These are phyloP conservation scores for Platypus cylindrus DNA, from an alignment of 2,888 invertebrate species.

Conservation along the genomic window DNA sequence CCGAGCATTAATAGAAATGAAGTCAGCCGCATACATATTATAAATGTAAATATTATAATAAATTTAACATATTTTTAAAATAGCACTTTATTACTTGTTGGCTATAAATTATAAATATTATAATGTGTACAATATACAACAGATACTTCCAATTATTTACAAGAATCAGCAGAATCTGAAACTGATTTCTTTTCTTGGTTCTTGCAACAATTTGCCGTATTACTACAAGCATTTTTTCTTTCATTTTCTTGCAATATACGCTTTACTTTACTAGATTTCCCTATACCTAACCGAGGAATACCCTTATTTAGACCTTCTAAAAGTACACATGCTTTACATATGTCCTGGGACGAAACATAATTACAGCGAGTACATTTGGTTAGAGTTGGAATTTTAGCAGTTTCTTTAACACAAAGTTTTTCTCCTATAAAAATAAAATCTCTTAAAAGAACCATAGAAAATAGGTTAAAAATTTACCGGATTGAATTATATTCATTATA, in stretches of 20 bases:
- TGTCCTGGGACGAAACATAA: constrained; percentile 80
- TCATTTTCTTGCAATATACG: constrained; percentile 47
- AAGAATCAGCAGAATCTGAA: too few species aligned
- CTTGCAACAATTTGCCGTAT: constrained; percentile 5
- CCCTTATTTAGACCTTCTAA: constrained; percentile 93
- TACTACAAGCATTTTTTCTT: constrained; percentile 19
- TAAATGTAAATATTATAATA: constrained; percentile 33
- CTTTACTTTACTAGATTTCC: constrained; percentile 72
- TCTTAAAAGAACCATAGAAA: background rate
- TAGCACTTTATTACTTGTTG: background rate
- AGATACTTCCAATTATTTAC: too few species aligned
- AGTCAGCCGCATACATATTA: constrained; percentile 64
- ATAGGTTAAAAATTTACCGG: constrained; percentile 41
- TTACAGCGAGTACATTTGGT: constrained; percentile 76
- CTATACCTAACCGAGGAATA: constrained; percentile 79
- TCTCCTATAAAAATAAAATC: constrained; percentile 50
- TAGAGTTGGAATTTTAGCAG: constrained; percentile 67
- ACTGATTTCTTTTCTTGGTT: constrained; percentile 1
- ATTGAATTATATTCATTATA: constrained; percentile 88
- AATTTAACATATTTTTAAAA: constrained; percentile 6
- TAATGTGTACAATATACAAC: too few species aligned
- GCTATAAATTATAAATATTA: too few species aligned
- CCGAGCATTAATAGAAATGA: constrained; percentile 52
- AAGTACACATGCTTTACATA: constrained; percentile 94
- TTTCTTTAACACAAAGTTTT: constrained; percentile 68